Evolutionary conservation across 2,888 invertebrate genomes (phyloP).

Genomic region (Morinoia aosen): DNA sequence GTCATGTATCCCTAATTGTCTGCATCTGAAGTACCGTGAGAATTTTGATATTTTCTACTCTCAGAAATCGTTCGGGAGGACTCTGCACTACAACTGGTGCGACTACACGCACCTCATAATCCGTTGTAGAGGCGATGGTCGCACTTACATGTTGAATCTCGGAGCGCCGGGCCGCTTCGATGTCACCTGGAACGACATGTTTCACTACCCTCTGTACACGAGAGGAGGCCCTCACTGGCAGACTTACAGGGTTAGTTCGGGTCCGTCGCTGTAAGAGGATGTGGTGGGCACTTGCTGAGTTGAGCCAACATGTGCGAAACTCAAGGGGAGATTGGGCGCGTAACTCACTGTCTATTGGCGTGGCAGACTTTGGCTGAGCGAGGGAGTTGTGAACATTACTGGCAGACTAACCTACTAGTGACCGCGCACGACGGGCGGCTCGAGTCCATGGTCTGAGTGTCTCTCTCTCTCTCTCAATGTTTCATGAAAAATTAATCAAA

Average conservation of each 20-base stretch:
- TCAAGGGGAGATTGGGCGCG: not conserved
- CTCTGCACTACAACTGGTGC: constrained; percentile 81
- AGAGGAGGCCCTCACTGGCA: constrained; percentile 99
- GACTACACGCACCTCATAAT: constrained; percentile 83
- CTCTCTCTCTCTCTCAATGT: too few relatives aligned
- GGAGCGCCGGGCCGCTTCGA: constrained; percentile 84
- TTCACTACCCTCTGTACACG: constrained; percentile 88
- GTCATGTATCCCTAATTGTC: too few relatives aligned
- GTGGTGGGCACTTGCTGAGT: not conserved
- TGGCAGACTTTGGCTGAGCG: too few relatives aligned
- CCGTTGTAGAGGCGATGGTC: constrained; percentile 92
- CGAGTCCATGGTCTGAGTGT: too few relatives aligned
- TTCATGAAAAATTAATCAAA: too few relatives aligned
- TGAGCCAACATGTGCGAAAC: not conserved
- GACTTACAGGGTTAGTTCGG: constrained; percentile 79
- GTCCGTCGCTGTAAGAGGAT: too few relatives aligned
- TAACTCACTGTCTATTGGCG: not conserved
- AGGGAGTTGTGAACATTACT: too few relatives aligned
- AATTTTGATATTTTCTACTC: constrained; percentile 60
- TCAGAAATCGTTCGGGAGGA: constrained; percentile 86
- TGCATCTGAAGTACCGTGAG: too few relatives aligned
- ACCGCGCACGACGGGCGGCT: not conserved
- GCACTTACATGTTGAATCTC: constrained; percentile 88
- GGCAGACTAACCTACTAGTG: not conserved
- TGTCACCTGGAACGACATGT: constrained; percentile 90